Evolutionary conservation across 2,113 vertebrate genomes (phyloP), one percentile per base, ranked within the genome.

Genomic region (Penelope pileata): DNA sequence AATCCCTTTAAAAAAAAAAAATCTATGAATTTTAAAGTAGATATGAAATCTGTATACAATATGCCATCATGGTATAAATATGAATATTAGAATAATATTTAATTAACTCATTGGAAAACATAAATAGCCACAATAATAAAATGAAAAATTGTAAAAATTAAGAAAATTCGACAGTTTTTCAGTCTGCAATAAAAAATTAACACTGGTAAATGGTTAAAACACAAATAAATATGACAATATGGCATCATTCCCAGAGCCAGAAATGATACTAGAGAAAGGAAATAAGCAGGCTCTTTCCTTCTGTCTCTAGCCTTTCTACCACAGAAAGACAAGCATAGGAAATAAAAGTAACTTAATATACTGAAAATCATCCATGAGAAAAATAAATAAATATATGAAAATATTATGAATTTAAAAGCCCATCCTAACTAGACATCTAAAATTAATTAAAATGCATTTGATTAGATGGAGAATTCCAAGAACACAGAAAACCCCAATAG

Each of bases 11-110:
- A n/a, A n/a, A n/a, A n/a, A n/a, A n/a, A n/a, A n/a, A n/a, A n/a
- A n/a, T n/a, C n/a, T 68, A 26, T 83, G 24, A 43, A 45, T 58
- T 43, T 62, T 54, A 64, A 70, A 50, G 9, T 23, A 87, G 63
- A 70, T 34, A 34, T 43, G 40, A 63, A 81, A 82, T 51, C 36
- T 62, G 19, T 59, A 70, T 81, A 16, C 38, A 42, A 76, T 62
- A 81, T n/a, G 64, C 7, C 12, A 36, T 13, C 16, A 43, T 32
- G 43, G 63, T 51, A 60, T 91, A 78, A 40, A 69, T 76, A 74
- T 38, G 53, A 92, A 88, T 95, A 94, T 95, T 94, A 80, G 90
- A 94, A 68, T 88, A 75, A 34, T 86, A 36, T 85, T 43, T 87
- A 54, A 76, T 91, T 88, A 93, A 91, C n/a, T 59, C 42, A 60